Evolutionary conservation across 2,113 vertebrate genomes (phyloP), one percentile per base, ranked within the genome.

Genomic region (Entosphenus tridentatus): DNA sequence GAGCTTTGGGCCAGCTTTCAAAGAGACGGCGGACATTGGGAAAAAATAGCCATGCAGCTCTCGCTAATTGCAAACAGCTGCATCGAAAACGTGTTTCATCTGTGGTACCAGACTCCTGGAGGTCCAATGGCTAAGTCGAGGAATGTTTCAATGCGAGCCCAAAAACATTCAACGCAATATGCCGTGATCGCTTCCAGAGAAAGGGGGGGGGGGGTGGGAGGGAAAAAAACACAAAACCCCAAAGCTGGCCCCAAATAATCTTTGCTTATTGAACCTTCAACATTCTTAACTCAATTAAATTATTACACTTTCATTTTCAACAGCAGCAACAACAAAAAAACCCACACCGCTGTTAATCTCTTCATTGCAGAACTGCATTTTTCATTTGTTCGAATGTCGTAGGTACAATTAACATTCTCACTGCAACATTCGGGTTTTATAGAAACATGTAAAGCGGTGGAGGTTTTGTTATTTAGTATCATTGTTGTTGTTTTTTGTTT

Each of bases 31-130:
- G n/a, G 10, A 65, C 62, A 21, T n/a, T 21, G 62, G 62, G 21
- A 65, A 65, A 65, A 65, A 65, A 65, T 65, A 65, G 62, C 62
- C 62, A 21, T 65, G 62, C 62, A 65, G 62, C 62, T 21, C n/a
- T n/a, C 10, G n/a, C 21, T n/a, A 65, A 16, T 21, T 65, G 62
- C 62, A 39, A n/a, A 21, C 62, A 65, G 62, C 62, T 65, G 62
- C 21, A 21, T 39, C 62, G 62, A n/a, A 65, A 65, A 65, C 62
- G 62, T 21, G n/a, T 65, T 65, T 65, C 62, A 65, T 65, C n/a
- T 65, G 62, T 21, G 62, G 21, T 16, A 16, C n/a, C 62, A 65
- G 62, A 21, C 62, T n/a, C 62, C n/a, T n/a, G 62, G 21, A 21
- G 62, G n/a, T n/a, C 62, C n/a, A n/a, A n/a, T 21, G n/a, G 62